Conservation (phyloP, 1,140 invertebrate species). For the Pemphigus obesinymphae region DNA sequence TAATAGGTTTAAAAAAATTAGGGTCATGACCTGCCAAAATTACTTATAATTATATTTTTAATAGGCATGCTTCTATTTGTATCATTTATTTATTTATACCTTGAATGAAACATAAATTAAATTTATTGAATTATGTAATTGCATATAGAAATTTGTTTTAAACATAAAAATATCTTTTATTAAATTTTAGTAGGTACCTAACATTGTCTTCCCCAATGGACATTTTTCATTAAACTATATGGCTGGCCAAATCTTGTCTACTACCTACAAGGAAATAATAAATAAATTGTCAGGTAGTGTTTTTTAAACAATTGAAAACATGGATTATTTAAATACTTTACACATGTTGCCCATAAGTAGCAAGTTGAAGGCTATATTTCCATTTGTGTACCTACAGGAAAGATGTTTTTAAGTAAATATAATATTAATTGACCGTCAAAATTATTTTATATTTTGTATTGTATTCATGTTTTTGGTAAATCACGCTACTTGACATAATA, state of each 20-base stretch:
- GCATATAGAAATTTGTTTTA: too few relatives aligned
- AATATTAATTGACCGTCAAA: constrained; percentile 26
- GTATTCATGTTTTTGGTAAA: neutral
- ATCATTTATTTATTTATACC: too few relatives aligned
- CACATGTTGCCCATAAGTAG: constrained; percentile 38
- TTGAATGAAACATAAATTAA: too few relatives aligned
- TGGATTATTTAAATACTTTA: constrained; percentile 33
- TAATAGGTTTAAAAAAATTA: too few relatives aligned
- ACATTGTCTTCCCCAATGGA: too few relatives aligned
- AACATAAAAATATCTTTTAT: too few relatives aligned
- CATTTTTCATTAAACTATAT: neutral
- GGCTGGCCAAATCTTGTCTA: neutral
- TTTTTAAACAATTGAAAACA: constrained; percentile 34
- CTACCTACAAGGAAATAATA: constrained; percentile 38
- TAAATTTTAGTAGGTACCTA: too few relatives aligned
- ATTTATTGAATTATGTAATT: too few relatives aligned
- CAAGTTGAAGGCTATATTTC: constrained; percentile 37
- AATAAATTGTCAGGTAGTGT: constrained; percentile 14
- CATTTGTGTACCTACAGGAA: constrained; percentile 6
- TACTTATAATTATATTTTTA: too few relatives aligned
- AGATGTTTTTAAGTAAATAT: constrained; percentile 29
- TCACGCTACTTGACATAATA: neutral
- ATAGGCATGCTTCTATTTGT: too few relatives aligned
- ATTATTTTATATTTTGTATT: constrained; percentile 11
- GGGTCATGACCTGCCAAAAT: too few relatives aligned